phyloP scores from a whole-genome alignment of 2,797 vertebrate genomes.

The Myotis myotis region DNA sequence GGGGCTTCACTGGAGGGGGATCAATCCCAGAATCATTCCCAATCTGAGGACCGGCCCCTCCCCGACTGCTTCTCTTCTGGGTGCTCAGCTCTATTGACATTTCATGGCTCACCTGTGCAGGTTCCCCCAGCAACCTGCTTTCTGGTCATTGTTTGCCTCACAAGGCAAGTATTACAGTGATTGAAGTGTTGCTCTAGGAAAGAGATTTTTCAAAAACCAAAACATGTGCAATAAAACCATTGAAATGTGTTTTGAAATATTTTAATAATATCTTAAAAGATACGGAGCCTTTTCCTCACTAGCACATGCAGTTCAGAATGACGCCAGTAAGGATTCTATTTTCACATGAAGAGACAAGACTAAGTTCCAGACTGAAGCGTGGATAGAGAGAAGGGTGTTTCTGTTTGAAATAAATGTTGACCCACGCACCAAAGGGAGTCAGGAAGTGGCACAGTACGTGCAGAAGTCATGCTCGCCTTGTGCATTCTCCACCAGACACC shows the following conservation, averaged over 20 bases:
- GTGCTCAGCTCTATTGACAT: not conserved
- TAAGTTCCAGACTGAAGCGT: not conserved
- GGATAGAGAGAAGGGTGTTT: not conserved
- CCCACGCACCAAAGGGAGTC: not conserved
- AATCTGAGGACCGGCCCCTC: not conserved
- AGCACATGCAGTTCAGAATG: not conserved
- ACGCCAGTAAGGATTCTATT: not conserved
- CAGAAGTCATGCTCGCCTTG: too few relatives aligned
- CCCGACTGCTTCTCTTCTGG: not conserved
- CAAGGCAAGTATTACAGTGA: not conserved
- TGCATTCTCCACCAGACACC: not conserved
- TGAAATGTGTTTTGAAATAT: not conserved
- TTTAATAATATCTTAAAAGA: not conserved
- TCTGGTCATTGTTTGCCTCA: not conserved
- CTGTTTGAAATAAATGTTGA: not conserved
- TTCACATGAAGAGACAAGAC: not conserved
- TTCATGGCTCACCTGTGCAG: not conserved
- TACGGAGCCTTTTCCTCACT: not conserved
- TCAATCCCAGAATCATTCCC: not conserved
- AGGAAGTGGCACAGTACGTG: not conserved
- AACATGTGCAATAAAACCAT: not conserved
- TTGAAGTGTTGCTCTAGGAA: not conserved
- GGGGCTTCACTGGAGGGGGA: not conserved
- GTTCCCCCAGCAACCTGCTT: not conserved
- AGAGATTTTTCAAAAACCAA: conserved; percentile 17